Conservation (phyloP, 2,888 invertebrate genomes). For the Sinodicranocentrus sp. region DNA sequence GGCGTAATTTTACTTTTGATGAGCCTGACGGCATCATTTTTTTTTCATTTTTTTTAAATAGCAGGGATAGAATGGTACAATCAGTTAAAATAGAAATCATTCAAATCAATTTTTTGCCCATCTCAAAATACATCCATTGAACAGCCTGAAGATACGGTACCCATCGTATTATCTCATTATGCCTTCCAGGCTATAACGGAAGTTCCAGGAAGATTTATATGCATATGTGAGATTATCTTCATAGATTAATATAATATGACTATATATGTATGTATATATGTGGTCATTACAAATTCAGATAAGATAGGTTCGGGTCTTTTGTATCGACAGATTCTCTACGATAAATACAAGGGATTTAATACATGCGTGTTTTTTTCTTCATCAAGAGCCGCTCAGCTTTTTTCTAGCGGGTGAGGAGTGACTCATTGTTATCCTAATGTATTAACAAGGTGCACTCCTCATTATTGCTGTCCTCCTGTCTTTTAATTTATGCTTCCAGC, state of each 20-base stretch:
- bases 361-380: no score
- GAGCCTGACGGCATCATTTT: no score
- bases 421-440: constrained; percentile 48
- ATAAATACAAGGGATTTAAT: no score
- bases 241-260: not conserved
- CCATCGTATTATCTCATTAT: constrained; percentile 11
- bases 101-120: constrained; percentile 54
- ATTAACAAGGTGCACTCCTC: constrained; percentile 48
- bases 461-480: constrained; percentile 35
- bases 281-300: constrained; percentile 55
- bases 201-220: constrained; percentile 54
- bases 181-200: constrained; percentile 59
- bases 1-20: no score
- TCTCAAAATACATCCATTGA: constrained; percentile 35
- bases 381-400: no score
- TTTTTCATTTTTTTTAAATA: no score
- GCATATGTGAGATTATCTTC: constrained; percentile 20
- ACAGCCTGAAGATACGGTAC: constrained; percentile 32
- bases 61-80: constrained; percentile 28
- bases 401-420: constrained; percentile 30
- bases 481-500: constrained; percentile 56
- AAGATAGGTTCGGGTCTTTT: constrained; percentile 50
- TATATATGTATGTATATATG: not conserved
- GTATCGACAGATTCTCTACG: not conserved
- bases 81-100: constrained; percentile 36